A percentile compares a stretch with the other conserved stretches of the same genome.
Evolutionary conservation across 2,797 vertebrate species (phyloP).

Genomic region (Malurus leucopterus): DNA sequence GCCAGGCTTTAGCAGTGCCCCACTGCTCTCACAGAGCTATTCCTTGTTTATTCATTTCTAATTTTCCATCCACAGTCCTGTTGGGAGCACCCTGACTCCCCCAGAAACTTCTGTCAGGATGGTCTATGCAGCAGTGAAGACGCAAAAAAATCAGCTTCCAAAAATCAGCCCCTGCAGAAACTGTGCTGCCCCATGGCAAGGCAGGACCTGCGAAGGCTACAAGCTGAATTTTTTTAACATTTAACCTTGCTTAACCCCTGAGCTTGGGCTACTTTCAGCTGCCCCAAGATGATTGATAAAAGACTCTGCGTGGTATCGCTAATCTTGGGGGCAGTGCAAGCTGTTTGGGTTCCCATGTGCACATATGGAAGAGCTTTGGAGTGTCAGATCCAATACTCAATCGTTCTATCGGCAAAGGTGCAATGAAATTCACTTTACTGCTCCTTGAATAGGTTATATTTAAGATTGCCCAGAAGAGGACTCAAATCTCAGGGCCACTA

Average conservation of each 20-base stretch:
- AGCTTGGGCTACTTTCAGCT: neutral
- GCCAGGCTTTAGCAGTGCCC: neutral
- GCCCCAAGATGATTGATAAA: slow-evolving; percentile 2
- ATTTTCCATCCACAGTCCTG: neutral
- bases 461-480: neutral
- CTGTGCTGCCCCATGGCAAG: neutral
- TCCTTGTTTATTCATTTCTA: neutral
- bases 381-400: slow-evolving; percentile 29
- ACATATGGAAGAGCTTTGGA: slow-evolving; percentile 41
- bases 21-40: neutral
- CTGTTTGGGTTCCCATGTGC: neutral
- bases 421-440: slow-evolving; percentile 61
- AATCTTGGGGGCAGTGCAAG: neutral
- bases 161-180: neutral
- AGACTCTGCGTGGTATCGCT: neutral
- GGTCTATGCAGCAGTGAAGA: fast-evolving
- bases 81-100: neutral
- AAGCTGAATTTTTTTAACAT: slow-evolving; percentile 12
- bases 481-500: slow-evolving; percentile 13
- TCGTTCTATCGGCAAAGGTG: slow-evolving; percentile 34
- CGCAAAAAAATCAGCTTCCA: neutral
- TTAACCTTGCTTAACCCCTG: slow-evolving; percentile 33
- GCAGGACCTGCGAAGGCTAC: neutral
- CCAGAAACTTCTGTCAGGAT: neutral
- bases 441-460: slow-evolving; percentile 17